Evolutionary conservation across 1,140 invertebrate genomes (phyloP).

Genomic region (Calephelis nemesis): DNA sequence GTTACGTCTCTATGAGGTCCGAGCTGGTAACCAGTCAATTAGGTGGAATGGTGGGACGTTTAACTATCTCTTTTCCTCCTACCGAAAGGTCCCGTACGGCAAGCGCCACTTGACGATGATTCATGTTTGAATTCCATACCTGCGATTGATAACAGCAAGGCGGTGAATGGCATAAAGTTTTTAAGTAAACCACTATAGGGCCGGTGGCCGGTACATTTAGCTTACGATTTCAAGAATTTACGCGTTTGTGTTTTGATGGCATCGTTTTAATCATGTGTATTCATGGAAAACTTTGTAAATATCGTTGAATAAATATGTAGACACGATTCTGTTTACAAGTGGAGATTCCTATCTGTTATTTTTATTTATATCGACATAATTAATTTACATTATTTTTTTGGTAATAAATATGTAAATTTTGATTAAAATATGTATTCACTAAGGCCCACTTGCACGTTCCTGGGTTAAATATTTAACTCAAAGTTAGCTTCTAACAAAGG

Average conservation of each 20-base stretch:
- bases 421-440: too few relatives aligned
- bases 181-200: conserved; percentile 29
- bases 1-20: conserved; percentile 71
- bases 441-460: too few relatives aligned
- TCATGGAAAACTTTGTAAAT: too few relatives aligned
- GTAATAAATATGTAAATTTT: too few relatives aligned
- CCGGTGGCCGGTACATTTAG: conserved; percentile 3
- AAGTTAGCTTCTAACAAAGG: too few relatives aligned
- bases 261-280: neutral
- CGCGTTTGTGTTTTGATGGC: neutral
- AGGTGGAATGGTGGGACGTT: conserved; percentile 72
- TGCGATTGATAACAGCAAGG: conserved; percentile 73
- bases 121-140: conserved; percentile 73
- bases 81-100: conserved; percentile 52
- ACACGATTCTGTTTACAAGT: too few relatives aligned
- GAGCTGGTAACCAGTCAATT: conserved; percentile 76
- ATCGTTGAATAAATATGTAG: too few relatives aligned
- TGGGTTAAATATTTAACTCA: too few relatives aligned
- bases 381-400: too few relatives aligned
- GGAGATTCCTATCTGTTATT: too few relatives aligned
- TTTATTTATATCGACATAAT: too few relatives aligned
- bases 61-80: conserved; percentile 63
- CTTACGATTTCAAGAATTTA: conserved; percentile 2
- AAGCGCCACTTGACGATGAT: conserved; percentile 76
- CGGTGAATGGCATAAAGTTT: conserved; percentile 66